A percentile compares a stretch with the other conserved stretches of the same genome.
Conservation (phyloP, 2,888 invertebrate species). For the Gryllus longicercus region DNA sequence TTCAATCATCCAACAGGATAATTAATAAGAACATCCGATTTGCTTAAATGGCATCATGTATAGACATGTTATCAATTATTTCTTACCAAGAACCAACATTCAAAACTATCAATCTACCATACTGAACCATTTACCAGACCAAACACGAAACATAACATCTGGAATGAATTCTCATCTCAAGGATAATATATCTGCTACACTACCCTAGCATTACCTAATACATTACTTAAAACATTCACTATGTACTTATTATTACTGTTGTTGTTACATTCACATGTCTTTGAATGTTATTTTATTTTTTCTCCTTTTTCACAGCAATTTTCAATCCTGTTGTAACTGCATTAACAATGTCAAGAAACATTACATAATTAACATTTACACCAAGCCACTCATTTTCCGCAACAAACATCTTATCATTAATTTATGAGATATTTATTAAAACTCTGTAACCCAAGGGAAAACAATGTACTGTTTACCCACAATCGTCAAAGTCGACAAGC, state of each 20-base stretch:
- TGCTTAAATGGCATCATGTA: conserved; percentile 11
- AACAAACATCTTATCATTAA: background rate
- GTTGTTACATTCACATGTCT: background rate
- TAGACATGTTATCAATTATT: background rate
- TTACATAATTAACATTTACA: conserved; percentile 2
- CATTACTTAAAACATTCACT: background rate
- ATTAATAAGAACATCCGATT: background rate
- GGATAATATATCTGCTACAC: background rate
- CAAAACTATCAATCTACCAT: conserved; percentile 11
- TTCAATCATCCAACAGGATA: conserved; percentile 7
- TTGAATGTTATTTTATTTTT: conserved; percentile 7
- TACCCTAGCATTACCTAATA: background rate
- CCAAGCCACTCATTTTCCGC: background rate
- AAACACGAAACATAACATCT: conserved; percentile 25
- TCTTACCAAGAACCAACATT: conserved; percentile 7
- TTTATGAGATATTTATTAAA: background rate
- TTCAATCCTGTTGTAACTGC: background rate
- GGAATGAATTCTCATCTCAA: conserved; percentile 26
- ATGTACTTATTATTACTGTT: conserved; percentile 1
- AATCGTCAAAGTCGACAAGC: background rate
- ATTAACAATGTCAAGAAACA: conserved; percentile 17
- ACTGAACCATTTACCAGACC: conserved; percentile 20
- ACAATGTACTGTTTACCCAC: conserved; percentile 1
- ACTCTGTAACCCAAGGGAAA: conserved; percentile 4
- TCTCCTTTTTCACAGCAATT: conserved; percentile 11